Conservation (phyloP, 2,797 vertebrate species). For the Cirrhinus molitorella region DNA sequence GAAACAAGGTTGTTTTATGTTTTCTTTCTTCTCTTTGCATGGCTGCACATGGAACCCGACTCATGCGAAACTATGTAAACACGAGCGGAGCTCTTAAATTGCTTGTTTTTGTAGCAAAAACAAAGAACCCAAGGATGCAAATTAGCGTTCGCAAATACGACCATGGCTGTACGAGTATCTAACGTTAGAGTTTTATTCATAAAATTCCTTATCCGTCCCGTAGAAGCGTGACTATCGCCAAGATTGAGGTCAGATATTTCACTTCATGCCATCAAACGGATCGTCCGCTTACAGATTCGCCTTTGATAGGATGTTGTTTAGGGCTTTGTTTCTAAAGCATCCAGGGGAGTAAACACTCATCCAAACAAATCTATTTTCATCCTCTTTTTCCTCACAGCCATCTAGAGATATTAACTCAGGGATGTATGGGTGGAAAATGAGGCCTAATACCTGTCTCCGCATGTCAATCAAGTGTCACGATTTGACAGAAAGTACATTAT, state of each 20-base stretch:
- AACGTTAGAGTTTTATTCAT: neutral
- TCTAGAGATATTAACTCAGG: constrained; percentile 62
- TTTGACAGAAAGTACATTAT: constrained; percentile 68
- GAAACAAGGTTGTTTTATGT: constrained; percentile 35
- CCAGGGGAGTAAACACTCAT: constrained; percentile 56
- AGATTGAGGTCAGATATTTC: constrained; percentile 45
- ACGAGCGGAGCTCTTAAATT: neutral
- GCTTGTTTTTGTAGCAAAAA: constrained; percentile 20
- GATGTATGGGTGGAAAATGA: constrained; percentile 61
- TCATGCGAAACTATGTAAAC: neutral
- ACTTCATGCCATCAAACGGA: constrained; percentile 44
- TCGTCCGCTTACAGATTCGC: constrained; percentile 37
- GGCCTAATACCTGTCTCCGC: constrained; percentile 68
- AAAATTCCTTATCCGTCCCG: neutral
- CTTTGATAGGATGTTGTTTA: constrained; percentile 49
- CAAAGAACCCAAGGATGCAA: constrained; percentile 16
- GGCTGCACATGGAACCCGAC: neutral
- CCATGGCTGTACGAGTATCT: neutral
- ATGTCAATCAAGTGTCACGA: constrained; percentile 71
- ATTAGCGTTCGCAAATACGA: neutral
- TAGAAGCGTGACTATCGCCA: neutral
- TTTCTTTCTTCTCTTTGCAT: constrained; percentile 39
- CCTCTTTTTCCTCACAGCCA: constrained; percentile 60
- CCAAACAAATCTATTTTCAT: constrained; percentile 60
- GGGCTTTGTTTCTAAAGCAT: constrained; percentile 53